Percentiles rank a stretch among this genome's conserved stretches.
Evolutionary conservation across 2,888 invertebrate genomes (phyloP).

Genomic region (Pollenia labialis): DNA sequence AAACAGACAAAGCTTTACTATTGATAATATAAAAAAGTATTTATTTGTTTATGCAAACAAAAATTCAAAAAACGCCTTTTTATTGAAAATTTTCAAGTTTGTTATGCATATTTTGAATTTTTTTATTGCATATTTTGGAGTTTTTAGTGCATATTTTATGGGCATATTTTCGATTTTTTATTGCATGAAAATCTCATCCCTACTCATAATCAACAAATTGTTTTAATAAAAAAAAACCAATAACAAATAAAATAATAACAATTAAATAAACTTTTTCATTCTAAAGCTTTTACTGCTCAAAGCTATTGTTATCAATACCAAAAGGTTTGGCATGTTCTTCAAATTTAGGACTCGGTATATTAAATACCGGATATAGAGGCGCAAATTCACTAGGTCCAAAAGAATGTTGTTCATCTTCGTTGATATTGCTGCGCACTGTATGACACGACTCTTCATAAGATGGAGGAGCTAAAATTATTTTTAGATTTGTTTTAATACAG

Average conservation of each 20-base stretch:
- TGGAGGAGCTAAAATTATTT: constrained; percentile 78
- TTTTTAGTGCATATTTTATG: no score
- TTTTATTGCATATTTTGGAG: no score
- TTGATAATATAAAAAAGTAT: no score
- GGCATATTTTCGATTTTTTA: no score
- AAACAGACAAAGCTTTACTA: no score
- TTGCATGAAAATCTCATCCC: no score
- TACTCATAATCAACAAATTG: constrained; percentile 45
- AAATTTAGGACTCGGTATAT: constrained; percentile 76
- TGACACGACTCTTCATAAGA: constrained; percentile 81
- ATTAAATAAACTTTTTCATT: not conserved
- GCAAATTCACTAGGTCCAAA: constrained; percentile 80
- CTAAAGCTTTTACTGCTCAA: constrained; percentile 29
- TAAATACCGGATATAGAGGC: constrained; percentile 83
- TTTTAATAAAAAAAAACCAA: not conserved
- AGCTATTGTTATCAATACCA: constrained; percentile 56
- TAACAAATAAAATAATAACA: not conserved
- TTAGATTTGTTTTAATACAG: constrained; percentile 22
- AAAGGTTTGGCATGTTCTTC: constrained; percentile 16
- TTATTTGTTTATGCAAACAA: no score
- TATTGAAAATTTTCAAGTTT: no score
- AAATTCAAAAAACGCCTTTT: no score
- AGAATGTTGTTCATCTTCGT: constrained; percentile 79
- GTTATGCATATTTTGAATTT: no score
- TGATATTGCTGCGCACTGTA: constrained; percentile 78